Percentiles rank a stretch among this genome's conserved stretches.
Conservation (phyloP, 2,797 vertebrate genomes). For the Sphaeramia orbicularis region DNA sequence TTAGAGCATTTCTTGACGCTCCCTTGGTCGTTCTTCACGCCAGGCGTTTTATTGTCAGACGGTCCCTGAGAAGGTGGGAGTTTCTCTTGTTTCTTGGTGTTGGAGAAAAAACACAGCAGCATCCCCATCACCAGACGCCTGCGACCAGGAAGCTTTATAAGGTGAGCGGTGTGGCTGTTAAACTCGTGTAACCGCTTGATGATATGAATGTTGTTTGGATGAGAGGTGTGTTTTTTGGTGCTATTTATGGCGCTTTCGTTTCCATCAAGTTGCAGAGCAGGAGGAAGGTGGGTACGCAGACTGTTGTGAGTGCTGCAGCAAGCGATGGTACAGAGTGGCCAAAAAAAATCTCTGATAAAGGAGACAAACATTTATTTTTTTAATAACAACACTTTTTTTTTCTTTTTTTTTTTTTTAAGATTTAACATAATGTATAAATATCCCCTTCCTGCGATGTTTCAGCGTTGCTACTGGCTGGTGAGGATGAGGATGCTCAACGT, state of each 20-base stretch:
- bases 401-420: neutral
- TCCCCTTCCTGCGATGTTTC: neutral
- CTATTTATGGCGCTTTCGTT: conserved; percentile 60
- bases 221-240: conserved; percentile 19
- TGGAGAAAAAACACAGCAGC: conserved; percentile 67
- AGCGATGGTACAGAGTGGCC: conserved; percentile 15
- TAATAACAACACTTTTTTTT: neutral
- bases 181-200: neutral
- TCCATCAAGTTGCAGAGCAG: conserved; percentile 74
- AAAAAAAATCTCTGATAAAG: conserved; percentile 8
- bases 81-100: conserved; percentile 83
- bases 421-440: conserved; percentile 1
- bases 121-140: conserved; percentile 61
- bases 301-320: conserved; percentile 65
- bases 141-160: conserved; percentile 63
- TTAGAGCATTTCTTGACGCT: conserved; percentile 35
- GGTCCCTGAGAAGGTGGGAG: conserved; percentile 83
- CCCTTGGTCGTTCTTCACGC: conserved; percentile 48
- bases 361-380: neutral
- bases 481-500: conserved; percentile 52
- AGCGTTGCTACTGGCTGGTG: conserved; percentile 12
- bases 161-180: conserved; percentile 72
- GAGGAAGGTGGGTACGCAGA: conserved; percentile 73
- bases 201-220: neutral
- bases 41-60: conserved; percentile 78